These are phyloP conservation scores for Poecile montanus DNA, from an alignment of 2,797 vertebrate genomes.

Conservation along the genomic window DNA sequence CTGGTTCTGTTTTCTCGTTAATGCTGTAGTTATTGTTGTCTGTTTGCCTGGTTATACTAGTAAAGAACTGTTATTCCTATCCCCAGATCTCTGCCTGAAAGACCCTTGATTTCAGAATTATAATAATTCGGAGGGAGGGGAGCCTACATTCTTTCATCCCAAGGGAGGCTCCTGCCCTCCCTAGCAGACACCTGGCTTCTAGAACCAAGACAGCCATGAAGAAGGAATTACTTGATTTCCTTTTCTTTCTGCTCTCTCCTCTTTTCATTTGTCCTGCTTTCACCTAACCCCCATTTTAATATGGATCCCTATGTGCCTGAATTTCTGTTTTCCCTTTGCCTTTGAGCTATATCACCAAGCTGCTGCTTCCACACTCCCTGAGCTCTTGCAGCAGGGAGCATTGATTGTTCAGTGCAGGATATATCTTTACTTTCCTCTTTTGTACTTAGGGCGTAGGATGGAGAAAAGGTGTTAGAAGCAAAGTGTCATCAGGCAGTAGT, in stretches of 20 bases:
- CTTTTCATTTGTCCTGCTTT: not conserved
- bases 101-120: too few relatives aligned
- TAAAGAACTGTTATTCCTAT: too few relatives aligned
- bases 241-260: not conserved
- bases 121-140: too few relatives aligned
- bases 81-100: too few relatives aligned
- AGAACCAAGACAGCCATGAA: not conserved
- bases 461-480: not conserved
- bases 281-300: not conserved
- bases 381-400: not conserved
- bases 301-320: not conserved
- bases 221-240: not conserved
- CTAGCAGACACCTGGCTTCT: too few relatives aligned
- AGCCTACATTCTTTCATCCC: too few relatives aligned
- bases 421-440: not conserved
- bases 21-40: too few relatives aligned
- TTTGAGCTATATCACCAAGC: not conserved
- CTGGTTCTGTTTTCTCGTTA: too few relatives aligned
- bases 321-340: not conserved
- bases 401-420: not conserved
- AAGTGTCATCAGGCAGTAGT: rapidly evolving
- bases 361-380: not conserved
- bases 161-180: too few relatives aligned
- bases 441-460: not conserved
- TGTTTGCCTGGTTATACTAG: too few relatives aligned